These are phyloP conservation scores for Tetrax tetrax DNA, from an alignment of 2,113 vertebrate species.

Conservation along the genomic window DNA sequence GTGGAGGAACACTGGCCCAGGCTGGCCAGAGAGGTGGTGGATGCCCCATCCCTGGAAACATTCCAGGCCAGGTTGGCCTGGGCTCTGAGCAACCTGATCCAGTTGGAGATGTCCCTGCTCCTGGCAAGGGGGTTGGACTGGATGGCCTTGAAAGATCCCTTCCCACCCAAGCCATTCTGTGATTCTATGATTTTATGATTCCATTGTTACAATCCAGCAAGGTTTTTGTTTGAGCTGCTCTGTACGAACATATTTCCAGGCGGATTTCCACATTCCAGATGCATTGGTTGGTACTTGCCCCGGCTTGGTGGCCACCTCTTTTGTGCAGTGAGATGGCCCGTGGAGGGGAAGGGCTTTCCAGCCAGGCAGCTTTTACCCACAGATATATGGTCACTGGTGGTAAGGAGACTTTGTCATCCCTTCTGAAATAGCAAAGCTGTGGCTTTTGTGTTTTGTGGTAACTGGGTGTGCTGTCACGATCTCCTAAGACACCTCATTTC, in stretches of 20 bases:
- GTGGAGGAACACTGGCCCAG: too few species aligned
- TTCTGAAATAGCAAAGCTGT: rapidly evolving
- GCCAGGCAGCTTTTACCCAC: neutral
- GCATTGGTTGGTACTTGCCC: too few species aligned
- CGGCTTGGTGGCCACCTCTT: neutral
- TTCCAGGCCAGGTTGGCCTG: too few species aligned
- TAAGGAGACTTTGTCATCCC: neutral
- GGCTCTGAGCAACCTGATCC: too few species aligned
- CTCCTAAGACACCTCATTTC: neutral
- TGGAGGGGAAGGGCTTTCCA: neutral
- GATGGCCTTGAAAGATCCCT: too few species aligned
- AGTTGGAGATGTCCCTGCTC: too few species aligned
- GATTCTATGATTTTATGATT: too few species aligned
- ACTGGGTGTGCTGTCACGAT: neutral
- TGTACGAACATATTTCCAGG: rapidly evolving
- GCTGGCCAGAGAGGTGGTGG: too few species aligned
- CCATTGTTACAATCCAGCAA: neutral
- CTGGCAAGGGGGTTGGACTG: too few species aligned
- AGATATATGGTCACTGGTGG: rapidly evolving
- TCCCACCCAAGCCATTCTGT: too few species aligned
- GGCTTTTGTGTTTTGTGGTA: neutral
- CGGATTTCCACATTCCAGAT: neutral
- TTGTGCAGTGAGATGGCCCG: neutral
- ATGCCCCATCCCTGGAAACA: too few species aligned
- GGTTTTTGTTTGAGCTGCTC: neutral